phyloP scores from a whole-genome alignment of 2,888 invertebrate species.

The Stictocephala bisonia region DNA sequence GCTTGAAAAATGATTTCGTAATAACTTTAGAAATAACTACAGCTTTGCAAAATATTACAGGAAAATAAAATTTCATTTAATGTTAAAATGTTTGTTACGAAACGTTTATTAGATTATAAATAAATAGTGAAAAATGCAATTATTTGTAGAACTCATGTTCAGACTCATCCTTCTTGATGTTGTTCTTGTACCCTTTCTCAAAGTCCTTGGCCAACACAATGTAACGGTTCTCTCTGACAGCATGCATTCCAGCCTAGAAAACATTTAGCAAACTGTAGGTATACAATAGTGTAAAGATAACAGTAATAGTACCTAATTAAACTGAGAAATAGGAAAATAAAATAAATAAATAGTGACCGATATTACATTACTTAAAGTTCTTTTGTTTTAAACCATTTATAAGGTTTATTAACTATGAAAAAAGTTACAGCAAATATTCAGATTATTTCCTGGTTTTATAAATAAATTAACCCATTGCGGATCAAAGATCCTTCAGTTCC shows the following conservation, averaged over 20 bases:
- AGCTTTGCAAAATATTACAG: too few relatives aligned
- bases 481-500: too few relatives aligned
- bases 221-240: constrained; percentile 98
- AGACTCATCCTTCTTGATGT: constrained; percentile 98
- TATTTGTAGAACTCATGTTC: constrained; percentile 99
- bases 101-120: constrained; percentile 15
- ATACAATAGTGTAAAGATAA: not conserved
- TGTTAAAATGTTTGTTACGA: constrained; percentile 6
- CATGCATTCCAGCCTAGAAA: constrained; percentile 95
- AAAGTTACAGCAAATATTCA: too few relatives aligned
- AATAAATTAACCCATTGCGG: too few relatives aligned
- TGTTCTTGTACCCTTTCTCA: constrained; percentile 99
- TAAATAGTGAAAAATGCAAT: constrained; percentile 62
- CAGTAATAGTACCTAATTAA: not conserved
- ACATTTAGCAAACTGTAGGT: constrained; percentile 4
- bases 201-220: constrained; percentile 99
- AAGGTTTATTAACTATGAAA: too few relatives aligned
- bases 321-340: too few relatives aligned
- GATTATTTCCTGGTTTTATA: too few relatives aligned
- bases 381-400: too few relatives aligned
- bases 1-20: too few relatives aligned
- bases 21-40: too few relatives aligned
- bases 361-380: too few relatives aligned
- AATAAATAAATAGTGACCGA: constrained; percentile 24
- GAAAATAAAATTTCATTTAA: not conserved